These are phyloP conservation scores for Ageneiosus marmoratus DNA, from an alignment of 2,113 vertebrate genomes.

Conservation along the genomic window DNA sequence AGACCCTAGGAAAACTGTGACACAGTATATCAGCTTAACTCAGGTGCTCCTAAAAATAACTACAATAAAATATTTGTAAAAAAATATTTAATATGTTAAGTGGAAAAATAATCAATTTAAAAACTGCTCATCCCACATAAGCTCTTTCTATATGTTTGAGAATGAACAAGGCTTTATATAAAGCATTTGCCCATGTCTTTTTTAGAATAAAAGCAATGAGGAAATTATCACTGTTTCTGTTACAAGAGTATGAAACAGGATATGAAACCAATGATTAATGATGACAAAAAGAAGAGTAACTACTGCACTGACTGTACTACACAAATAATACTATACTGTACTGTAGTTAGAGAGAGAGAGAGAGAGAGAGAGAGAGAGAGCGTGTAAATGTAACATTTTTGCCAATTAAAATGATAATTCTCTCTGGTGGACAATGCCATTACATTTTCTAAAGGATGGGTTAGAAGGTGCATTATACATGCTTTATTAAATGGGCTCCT, in stretches of 20 bases:
- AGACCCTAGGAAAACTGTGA: not conserved
- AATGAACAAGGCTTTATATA: not conserved
- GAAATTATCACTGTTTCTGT: not conserved
- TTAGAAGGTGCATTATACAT: conserved; percentile 14
- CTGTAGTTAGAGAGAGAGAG: not conserved
- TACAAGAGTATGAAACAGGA: conserved; percentile 7
- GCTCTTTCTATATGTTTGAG: not conserved
- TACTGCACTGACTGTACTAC: not conserved
- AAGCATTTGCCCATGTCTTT: not conserved
- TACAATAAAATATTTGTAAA: too few relatives aligned
- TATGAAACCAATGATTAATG: not conserved
- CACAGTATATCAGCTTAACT: not conserved
- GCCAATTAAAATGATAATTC: not conserved
- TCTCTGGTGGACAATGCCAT: not conserved
- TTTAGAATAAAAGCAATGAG: not conserved
- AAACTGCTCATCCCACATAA: not conserved
- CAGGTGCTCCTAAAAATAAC: not conserved
- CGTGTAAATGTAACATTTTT: not conserved
- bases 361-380: conserved; percentile 6
- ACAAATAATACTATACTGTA: not conserved
- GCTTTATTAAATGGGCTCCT: conserved; percentile 29
- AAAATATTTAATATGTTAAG: too few relatives aligned
- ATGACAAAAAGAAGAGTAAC: not conserved
- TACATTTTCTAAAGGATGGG: not conserved
- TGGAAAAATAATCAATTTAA: not conserved